phyloP scores from a whole-genome alignment of 2,797 vertebrate species.

The Macropodus opercularis region DNA sequence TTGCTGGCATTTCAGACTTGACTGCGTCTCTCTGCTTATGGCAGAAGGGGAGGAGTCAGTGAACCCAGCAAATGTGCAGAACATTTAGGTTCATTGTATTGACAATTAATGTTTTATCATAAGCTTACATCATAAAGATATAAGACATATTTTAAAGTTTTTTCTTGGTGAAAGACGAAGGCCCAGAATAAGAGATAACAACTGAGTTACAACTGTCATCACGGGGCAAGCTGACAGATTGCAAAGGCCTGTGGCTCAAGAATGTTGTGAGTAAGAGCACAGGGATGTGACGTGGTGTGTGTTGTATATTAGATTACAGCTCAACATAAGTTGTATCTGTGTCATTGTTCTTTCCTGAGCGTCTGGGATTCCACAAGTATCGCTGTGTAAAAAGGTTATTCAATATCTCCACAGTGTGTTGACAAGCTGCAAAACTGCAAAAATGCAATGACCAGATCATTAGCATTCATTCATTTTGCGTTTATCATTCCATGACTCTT shows the following conservation, averaged over 20 bases:
- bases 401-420: slow-evolving; percentile 22
- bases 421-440: slow-evolving; percentile 13
- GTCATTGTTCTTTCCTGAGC: slow-evolving; percentile 61
- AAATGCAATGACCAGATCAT: background rate
- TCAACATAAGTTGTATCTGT: slow-evolving; percentile 48
- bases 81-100: slow-evolving; percentile 7
- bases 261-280: slow-evolving; percentile 66
- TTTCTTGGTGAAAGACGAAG: slow-evolving; percentile 10
- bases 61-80: background rate
- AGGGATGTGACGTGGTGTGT: slow-evolving; percentile 41
- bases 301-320: slow-evolving; percentile 71
- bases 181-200: background rate
- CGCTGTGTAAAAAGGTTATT: slow-evolving; percentile 23
- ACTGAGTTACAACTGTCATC: slow-evolving; percentile 47
- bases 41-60: slow-evolving; percentile 24
- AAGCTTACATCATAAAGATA: slow-evolving; percentile 2
- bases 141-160: no score
- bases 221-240: slow-evolving; percentile 22
- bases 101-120: slow-evolving; percentile 1
- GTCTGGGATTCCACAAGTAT: slow-evolving; percentile 61
- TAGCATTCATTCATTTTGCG: background rate
- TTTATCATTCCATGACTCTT: no score
- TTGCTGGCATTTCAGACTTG: slow-evolving; percentile 33
- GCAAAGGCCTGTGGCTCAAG: slow-evolving; percentile 53
- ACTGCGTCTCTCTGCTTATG: slow-evolving; percentile 21